Evolutionary conservation across 2,113 vertebrate genomes (phyloP).

Genomic region (Tyto alba): DNA sequence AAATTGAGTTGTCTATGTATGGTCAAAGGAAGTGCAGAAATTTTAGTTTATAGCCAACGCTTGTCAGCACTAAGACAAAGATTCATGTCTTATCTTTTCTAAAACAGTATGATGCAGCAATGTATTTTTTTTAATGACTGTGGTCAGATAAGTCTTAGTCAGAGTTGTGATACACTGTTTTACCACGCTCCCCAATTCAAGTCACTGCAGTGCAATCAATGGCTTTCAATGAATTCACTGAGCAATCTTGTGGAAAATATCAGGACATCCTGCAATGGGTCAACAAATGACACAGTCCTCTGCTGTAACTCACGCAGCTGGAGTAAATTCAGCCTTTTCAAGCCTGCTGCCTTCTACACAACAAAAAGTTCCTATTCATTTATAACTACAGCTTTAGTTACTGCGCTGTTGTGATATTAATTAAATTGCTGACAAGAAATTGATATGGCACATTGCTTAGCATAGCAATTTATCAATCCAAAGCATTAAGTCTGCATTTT

Average conservation of each 20-base stretch:
- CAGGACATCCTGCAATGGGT: not conserved
- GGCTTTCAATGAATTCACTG: not conserved
- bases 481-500: not conserved
- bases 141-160: not conserved
- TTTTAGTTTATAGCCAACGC: not conserved
- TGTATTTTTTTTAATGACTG: not conserved
- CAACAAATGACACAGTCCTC: not conserved
- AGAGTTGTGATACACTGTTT: not conserved
- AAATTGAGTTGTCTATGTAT: not conserved
- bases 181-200: not conserved
- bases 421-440: slow-evolving; percentile 9
- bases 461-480: not conserved
- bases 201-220: not conserved
- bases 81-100: not conserved
- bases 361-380: not conserved
- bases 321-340: not conserved
- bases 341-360: not conserved
- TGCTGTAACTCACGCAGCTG: not conserved
- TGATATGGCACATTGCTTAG: not conserved
- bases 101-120: not conserved
- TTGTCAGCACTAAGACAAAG: not conserved
- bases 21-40: not conserved
- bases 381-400: not conserved
- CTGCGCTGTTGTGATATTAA: not conserved
- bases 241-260: not conserved